Conservation (phyloP, 2,113 vertebrate genomes). For the Garra rufa region DNA sequence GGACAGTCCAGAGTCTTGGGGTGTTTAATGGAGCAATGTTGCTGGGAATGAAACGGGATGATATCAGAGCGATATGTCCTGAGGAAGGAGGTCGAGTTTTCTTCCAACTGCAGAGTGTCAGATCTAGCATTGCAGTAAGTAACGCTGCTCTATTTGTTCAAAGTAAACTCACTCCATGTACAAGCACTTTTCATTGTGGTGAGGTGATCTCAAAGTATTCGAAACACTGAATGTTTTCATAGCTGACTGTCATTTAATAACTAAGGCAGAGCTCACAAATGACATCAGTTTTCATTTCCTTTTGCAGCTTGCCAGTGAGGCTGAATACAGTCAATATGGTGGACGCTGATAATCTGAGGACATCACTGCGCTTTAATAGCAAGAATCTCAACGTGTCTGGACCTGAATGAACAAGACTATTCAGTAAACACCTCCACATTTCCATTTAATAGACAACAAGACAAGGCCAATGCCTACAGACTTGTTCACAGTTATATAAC, state of each 20-base stretch:
- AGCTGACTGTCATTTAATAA: not conserved
- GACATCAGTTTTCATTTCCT: not conserved
- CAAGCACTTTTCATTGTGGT: not conserved
- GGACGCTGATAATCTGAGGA: constrained; percentile 47
- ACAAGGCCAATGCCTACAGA: not conserved
- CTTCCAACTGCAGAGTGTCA: constrained; percentile 80
- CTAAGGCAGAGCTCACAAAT: no score
- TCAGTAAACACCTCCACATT: not conserved
- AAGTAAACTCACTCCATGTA: not conserved
- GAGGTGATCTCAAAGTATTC: not conserved
- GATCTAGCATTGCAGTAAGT: constrained; percentile 75
- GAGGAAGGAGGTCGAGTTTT: constrained; percentile 83
- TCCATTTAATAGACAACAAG: not conserved
- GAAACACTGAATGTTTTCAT: not conserved
- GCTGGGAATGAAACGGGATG: constrained; percentile 77
- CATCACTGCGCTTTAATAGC: not conserved
- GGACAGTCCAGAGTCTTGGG: constrained; percentile 82
- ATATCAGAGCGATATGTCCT: constrained; percentile 81
- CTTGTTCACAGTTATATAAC: not conserved
- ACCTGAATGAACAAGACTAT: constrained; percentile 4
- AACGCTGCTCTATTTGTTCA: not conserved
- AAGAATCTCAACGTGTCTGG: constrained; percentile 1
- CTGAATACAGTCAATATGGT: constrained; percentile 59
- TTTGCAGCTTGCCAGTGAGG: constrained; percentile 76
- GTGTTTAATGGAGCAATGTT: constrained; percentile 80